Evolutionary conservation across 2,888 invertebrate species (phyloP).

Genomic region (Phasia obesa): DNA sequence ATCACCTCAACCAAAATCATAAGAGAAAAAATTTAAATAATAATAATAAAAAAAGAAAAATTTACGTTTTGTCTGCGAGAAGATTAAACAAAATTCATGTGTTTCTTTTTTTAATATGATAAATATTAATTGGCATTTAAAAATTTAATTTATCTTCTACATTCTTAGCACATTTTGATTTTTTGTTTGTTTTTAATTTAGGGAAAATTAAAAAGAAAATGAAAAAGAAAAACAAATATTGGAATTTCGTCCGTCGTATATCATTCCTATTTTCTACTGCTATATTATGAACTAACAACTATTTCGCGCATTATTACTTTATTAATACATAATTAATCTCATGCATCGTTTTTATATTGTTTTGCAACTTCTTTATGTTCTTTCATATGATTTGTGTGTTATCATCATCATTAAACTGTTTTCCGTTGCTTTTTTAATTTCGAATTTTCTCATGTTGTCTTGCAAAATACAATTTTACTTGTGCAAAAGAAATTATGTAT

Average conservation of each 20-base stretch:
- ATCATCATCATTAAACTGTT: background rate
- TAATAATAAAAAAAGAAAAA: constrained; percentile 68
- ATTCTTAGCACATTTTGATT: constrained; percentile 15
- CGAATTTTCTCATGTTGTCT: constrained; percentile 22
- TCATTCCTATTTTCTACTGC: constrained; percentile 4
- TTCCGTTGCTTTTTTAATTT: constrained; percentile 33
- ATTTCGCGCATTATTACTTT: constrained; percentile 24
- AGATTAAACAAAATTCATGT: constrained; percentile 78
- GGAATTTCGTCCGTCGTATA: constrained; percentile 9
- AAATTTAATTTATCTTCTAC: constrained; percentile 31
- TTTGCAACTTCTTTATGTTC: background rate
- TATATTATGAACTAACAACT: constrained; percentile 48
- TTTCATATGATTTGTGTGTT: constrained; percentile 32
- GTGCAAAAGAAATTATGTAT: constrained; percentile 2
- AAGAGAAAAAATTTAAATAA: constrained; percentile 62
- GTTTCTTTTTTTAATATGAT: constrained; percentile 76
- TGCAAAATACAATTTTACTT: constrained; percentile 72
- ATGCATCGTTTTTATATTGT: constrained; percentile 21
- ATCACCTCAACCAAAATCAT: constrained; percentile 68
- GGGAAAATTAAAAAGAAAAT: constrained; percentile 4
- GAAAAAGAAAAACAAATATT: background rate
- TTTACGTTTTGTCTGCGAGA: constrained; percentile 77
- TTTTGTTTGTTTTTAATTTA: constrained; percentile 18
- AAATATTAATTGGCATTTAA: constrained; percentile 55
- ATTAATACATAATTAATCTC: background rate